Evolutionary conservation across 2,797 vertebrate genomes (phyloP).

Genomic region (Cirrhinus molitorella): DNA sequence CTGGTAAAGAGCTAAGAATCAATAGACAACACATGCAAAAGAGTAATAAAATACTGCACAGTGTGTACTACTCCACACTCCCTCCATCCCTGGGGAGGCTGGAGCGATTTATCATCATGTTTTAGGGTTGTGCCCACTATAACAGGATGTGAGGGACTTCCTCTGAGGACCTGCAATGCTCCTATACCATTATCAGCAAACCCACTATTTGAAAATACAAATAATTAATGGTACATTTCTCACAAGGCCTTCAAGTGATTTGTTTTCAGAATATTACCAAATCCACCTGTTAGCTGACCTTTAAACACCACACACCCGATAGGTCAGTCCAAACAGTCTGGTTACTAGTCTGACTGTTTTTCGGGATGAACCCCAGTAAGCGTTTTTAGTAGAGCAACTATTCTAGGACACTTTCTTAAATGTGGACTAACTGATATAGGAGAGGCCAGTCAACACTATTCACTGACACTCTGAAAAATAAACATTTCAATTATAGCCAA

Average conservation of each 20-base stretch:
- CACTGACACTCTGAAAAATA: not conserved
- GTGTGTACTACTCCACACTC: not conserved
- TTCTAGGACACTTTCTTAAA: not conserved
- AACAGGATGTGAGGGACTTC: constrained; percentile 79
- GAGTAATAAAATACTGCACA: not conserved
- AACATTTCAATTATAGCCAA: not conserved
- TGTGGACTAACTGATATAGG: not conserved
- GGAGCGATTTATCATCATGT: constrained; percentile 68
- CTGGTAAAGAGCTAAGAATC: not conserved
- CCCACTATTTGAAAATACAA: constrained; percentile 14
- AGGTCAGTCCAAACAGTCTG: not conserved
- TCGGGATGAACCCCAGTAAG: constrained; percentile 18
- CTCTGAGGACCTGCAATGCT: constrained; percentile 62
- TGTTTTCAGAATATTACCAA: not conserved
- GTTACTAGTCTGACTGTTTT: constrained; percentile 57
- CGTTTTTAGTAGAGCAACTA: not conserved
- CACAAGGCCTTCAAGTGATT: not conserved
- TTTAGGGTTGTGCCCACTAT: constrained; percentile 70
- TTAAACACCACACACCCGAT: constrained; percentile 24
- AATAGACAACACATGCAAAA: not conserved
- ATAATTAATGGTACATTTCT: not conserved
- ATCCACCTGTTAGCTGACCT: constrained; percentile 10
- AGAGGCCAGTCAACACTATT: not conserved
- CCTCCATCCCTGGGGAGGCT: constrained; percentile 48
- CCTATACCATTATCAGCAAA: constrained; percentile 45